Conservation (phyloP, 2,888 invertebrate species). For the Allygus modestus region DNA sequence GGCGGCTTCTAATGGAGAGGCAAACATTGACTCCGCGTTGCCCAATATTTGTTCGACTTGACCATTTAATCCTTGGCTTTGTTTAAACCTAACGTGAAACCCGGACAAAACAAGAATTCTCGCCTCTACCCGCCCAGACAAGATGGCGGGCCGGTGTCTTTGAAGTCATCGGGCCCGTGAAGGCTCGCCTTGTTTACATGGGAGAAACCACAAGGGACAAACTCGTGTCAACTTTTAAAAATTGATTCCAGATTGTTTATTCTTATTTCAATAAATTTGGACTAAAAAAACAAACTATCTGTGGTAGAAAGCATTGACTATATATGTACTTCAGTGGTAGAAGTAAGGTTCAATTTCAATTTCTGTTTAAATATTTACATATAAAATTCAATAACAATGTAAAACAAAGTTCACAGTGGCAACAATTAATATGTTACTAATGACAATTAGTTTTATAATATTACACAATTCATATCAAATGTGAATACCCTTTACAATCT, state of each 20-base stretch:
- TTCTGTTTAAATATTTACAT: too few species aligned
- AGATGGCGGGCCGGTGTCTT: conserved; percentile 46
- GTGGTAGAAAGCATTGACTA: too few species aligned
- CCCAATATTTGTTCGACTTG: conserved; percentile 55
- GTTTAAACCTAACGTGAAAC: conserved; percentile 38
- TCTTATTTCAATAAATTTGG: too few species aligned
- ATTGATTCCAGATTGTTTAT: conserved; percentile 11
- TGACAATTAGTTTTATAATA: too few species aligned
- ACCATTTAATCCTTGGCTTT: conserved; percentile 58
- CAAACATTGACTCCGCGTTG: conserved; percentile 52
- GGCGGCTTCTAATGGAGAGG: conserved; percentile 49
- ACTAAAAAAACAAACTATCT: too few species aligned
- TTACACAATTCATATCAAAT: too few species aligned
- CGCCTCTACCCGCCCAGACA: not conserved
- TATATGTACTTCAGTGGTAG: too few species aligned
- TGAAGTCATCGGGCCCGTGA: conserved; percentile 6
- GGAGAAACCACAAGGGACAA: conserved; percentile 29
- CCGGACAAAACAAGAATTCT: conserved; percentile 35
- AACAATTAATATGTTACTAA: too few species aligned
- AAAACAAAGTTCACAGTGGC: too few species aligned
- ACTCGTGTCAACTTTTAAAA: not conserved
- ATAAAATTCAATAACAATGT: too few species aligned
- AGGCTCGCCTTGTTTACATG: not conserved
- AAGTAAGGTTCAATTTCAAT: too few species aligned
- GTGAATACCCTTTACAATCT: too few species aligned